phyloP scores from a whole-genome alignment of 2,888 invertebrate species.

The Sarcophaga caerulescens region DNA sequence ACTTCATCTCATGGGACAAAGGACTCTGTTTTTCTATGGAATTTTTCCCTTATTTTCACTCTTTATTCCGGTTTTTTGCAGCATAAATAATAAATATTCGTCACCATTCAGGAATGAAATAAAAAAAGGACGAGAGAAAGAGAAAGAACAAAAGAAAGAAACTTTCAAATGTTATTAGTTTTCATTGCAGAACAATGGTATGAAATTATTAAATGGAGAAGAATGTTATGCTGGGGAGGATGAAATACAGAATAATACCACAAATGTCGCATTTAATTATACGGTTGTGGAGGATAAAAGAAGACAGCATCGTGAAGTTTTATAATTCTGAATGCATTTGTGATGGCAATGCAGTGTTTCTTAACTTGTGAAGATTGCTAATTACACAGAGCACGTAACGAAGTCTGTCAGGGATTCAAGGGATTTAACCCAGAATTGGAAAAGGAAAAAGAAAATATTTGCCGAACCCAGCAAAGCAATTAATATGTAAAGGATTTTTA shows the following conservation, averaged over 20 bases:
- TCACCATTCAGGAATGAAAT: background rate
- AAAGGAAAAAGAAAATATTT: too few relatives aligned
- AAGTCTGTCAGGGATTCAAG: background rate
- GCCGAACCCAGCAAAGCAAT: too few relatives aligned
- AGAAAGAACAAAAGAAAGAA: background rate
- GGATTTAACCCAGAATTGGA: background rate
- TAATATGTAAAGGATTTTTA: too few relatives aligned
- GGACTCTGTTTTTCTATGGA: too few relatives aligned
- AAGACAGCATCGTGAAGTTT: background rate
- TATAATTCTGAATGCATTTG: background rate
- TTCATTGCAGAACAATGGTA: background rate
- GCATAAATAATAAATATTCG: background rate
- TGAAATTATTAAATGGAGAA: background rate
- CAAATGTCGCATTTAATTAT: conserved; percentile 53
- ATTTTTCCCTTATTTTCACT: too few relatives aligned
- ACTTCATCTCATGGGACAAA: too few relatives aligned
- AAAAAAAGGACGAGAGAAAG: background rate
- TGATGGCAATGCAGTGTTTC: background rate
- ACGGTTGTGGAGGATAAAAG: conserved; percentile 28
- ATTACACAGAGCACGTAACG: background rate
- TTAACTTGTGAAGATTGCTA: background rate
- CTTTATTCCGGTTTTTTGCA: background rate
- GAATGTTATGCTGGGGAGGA: background rate
- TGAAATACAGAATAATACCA: background rate
- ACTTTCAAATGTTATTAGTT: background rate